phyloP scores from a whole-genome alignment of 1,140 invertebrate species.

The Phortica variegata region DNA sequence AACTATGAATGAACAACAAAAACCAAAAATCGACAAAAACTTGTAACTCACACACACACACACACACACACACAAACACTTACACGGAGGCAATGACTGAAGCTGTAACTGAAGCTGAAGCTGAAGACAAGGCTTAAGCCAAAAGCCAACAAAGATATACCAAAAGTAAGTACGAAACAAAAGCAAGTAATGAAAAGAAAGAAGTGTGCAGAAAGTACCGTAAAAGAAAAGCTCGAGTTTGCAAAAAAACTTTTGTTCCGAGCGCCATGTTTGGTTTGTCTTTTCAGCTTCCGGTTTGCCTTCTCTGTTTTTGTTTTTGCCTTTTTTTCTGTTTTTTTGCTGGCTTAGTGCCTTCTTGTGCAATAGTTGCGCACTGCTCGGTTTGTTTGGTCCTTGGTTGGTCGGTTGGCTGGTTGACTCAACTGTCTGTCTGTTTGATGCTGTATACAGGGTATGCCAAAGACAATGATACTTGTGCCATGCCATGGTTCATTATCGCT shows the following conservation, averaged over 20 bases:
- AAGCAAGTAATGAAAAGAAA: slow-evolving; percentile 15
- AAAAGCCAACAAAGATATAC: slow-evolving; percentile 42
- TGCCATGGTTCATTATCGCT: too few species aligned
- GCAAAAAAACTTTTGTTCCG: slow-evolving; percentile 51
- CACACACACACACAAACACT: slow-evolving; percentile 13
- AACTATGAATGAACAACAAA: not conserved
- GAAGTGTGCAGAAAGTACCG: not conserved
- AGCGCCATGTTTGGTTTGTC: slow-evolving; percentile 56
- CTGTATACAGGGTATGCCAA: too few species aligned
- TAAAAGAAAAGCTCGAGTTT: slow-evolving; percentile 28
- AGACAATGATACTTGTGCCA: too few species aligned
- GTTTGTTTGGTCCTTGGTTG: slow-evolving; percentile 10
- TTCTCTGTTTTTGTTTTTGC: slow-evolving; percentile 8
- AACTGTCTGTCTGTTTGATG: too few species aligned
- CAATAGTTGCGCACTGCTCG: slow-evolving; percentile 29
- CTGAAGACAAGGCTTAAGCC: slow-evolving; percentile 40
- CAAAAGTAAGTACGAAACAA: slow-evolving; percentile 35
- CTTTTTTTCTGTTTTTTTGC: too few species aligned
- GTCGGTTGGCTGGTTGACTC: too few species aligned
- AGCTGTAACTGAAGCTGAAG: slow-evolving; percentile 34
- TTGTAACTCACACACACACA: not conserved
- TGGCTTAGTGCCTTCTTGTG: too few species aligned
- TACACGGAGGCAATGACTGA: not conserved
- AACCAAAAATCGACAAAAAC: not conserved
- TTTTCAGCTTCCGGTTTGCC: slow-evolving; percentile 45